Percentiles rank a stretch among this genome's conserved stretches.
Conservation (phyloP, 2,113 vertebrate species). For the Sander vitreus region DNA sequence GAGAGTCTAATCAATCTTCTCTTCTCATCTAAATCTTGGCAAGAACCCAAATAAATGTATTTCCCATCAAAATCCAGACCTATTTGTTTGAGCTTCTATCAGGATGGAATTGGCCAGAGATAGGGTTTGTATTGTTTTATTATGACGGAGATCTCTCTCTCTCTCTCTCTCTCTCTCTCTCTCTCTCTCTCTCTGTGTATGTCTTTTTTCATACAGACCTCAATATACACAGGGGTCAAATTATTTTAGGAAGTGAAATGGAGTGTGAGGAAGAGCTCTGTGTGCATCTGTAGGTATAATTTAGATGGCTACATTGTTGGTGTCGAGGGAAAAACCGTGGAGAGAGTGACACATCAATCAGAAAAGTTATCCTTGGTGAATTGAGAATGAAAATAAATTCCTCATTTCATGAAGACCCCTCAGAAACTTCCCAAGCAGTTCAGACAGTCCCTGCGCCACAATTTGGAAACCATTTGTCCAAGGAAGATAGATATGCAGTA, state of each 20-base stretch:
- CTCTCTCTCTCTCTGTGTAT: not conserved
- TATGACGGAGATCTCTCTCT: not conserved
- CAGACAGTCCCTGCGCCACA: slow-evolving; percentile 1
- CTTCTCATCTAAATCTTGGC: not conserved
- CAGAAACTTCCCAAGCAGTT: not conserved
- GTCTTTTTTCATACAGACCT: not conserved
- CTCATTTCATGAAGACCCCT: not conserved
- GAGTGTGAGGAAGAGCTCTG: not conserved
- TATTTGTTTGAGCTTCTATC: not conserved
- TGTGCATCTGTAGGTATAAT: slow-evolving; percentile 1
- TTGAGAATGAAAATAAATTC: not conserved
- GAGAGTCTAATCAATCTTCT: not conserved
- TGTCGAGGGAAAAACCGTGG: not conserved
- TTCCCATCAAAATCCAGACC: not conserved
- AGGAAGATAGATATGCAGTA: not conserved
- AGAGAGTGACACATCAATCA: slow-evolving; percentile 15
- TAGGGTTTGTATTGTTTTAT: not conserved
- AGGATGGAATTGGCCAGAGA: not conserved
- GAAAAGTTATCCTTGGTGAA: slow-evolving; percentile 17
- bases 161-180: no score
- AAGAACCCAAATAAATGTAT: not conserved
- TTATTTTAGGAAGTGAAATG: slow-evolving; percentile 12
- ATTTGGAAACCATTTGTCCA: slow-evolving; percentile 12
- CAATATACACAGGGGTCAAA: slow-evolving; percentile 5
- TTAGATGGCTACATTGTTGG: slow-evolving; percentile 6